Evolutionary conservation across 2,113 vertebrate species (phyloP).

Genomic region (Pseudopipra pipra): DNA sequence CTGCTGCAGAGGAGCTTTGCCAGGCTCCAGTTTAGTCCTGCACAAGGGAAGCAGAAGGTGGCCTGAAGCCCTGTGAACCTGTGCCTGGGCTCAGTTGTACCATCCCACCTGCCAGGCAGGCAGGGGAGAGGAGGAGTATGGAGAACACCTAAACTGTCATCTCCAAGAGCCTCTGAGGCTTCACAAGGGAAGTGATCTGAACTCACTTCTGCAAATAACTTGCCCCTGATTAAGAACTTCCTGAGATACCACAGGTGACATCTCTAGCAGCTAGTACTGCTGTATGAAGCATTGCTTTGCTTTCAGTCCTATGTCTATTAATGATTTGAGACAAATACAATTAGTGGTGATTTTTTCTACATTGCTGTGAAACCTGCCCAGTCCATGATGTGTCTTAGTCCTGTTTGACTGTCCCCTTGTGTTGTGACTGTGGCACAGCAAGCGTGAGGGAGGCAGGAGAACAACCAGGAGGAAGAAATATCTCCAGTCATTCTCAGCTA

Average conservation of each 20-base stretch:
- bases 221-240: neutral
- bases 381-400: neutral
- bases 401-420: fast-evolving
- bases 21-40: neutral
- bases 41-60: neutral
- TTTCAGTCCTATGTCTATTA: neutral
- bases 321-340: neutral
- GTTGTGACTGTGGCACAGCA: neutral
- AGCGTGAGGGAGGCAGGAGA: neutral
- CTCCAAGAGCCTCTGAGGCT: neutral
- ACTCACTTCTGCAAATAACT: neutral
- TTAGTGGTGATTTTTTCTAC: fast-evolving
- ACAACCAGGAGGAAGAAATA: neutral
- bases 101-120: neutral
- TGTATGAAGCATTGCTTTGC: neutral
- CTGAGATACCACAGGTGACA: neutral
- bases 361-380: neutral
- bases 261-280: neutral
- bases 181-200: neutral
- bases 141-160: neutral
- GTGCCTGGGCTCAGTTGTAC: fast-evolving
- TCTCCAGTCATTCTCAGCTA: neutral
- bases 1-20: neutral
- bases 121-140: neutral
- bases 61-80: neutral